These are phyloP conservation scores for Megaceryle torquata DNA, from an alignment of 2,113 vertebrate species.

Conservation along the genomic window DNA sequence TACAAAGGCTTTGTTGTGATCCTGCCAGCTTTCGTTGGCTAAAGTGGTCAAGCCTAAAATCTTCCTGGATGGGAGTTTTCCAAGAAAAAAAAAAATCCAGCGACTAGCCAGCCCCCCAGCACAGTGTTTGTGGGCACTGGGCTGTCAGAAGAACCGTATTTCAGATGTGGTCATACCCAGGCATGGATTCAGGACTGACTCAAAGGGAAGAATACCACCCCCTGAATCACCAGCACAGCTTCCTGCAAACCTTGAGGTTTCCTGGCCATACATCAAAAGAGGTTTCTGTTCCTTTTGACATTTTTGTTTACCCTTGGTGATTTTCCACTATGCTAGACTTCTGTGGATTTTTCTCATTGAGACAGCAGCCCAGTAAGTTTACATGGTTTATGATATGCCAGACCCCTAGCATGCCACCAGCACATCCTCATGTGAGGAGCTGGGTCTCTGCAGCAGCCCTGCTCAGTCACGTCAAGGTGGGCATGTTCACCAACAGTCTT, in stretches of 20 bases:
- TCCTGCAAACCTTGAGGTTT: slow-evolving; percentile 55
- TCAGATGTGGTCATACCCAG: slow-evolving; percentile 66
- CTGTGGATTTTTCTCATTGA: neutral
- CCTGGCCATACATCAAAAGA: slow-evolving; percentile 35
- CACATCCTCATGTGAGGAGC: neutral
- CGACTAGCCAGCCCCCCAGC: neutral
- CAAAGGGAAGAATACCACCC: slow-evolving; percentile 54
- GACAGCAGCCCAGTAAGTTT: neutral
- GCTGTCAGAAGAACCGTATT: neutral
- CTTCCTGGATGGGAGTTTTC: slow-evolving; percentile 37
- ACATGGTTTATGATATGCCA: neutral
- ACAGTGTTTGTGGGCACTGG: neutral
- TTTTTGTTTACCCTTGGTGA: slow-evolving; percentile 8
- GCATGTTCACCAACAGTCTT: neutral
- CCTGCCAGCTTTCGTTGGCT: neutral
- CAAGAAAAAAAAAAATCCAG: slow-evolving; percentile 32
- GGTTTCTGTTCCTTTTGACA: slow-evolving; percentile 16
- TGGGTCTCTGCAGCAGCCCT: neutral
- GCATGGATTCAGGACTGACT: slow-evolving; percentile 52
- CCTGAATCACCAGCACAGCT: slow-evolving; percentile 48
- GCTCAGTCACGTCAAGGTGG: neutral
- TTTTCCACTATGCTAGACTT: slow-evolving; percentile 51
- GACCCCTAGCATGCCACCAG: neutral
- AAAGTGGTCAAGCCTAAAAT: neutral
- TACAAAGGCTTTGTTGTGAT: slow-evolving; percentile 42